Evolutionary conservation across 2,888 invertebrate genomes (phyloP), one percentile per base, ranked within the genome.

Genomic region (Tipula lateralis): DNA sequence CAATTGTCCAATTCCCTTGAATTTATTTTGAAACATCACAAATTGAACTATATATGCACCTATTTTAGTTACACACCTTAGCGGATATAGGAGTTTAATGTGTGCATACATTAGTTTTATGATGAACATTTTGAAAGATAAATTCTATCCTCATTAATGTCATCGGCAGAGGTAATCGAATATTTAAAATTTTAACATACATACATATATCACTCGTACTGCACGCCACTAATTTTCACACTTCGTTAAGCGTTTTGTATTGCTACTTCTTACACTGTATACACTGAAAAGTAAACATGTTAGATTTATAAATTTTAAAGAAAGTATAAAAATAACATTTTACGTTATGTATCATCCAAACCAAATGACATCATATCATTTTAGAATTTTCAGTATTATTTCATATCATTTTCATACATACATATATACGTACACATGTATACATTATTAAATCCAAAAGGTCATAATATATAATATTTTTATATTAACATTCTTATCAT

Each of bases 251-350:
- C 24, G 12, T 66, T n/a, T 44, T 66, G 24, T 24, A 9, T 19
- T 24, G 7, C 24, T 66, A 66, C 66, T 66, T 66, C 66, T 66
- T 7, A 66, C 24, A 66, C 66, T 66, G 66, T 66, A 66, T 24
- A 66, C 24, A 66, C 9, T 1, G 66, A 66, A 66, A 66, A 9
- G 44, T 44, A 66, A 9, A 66, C 6, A 66, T 9, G 24, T 24
- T 66, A 24, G 24, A 66, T 66, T 66, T 66, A 66, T 24, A 66
- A 66, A 24, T 66, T 39, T 66, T 66, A 66, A 66, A 66, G 66
- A 66, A 66, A 66, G 66, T 66, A 66, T 66, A 66, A 66, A 66
- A 66, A 66, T 66, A 66, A 66, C 19, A 66, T 66, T 66, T 66
- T 24, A 13, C 12, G 12, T 66, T 66, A 66, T 66, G 66, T 66